These are phyloP conservation scores for Rutilus rutilus DNA, from an alignment of 2,113 vertebrate genomes.

Conservation along the genomic window DNA sequence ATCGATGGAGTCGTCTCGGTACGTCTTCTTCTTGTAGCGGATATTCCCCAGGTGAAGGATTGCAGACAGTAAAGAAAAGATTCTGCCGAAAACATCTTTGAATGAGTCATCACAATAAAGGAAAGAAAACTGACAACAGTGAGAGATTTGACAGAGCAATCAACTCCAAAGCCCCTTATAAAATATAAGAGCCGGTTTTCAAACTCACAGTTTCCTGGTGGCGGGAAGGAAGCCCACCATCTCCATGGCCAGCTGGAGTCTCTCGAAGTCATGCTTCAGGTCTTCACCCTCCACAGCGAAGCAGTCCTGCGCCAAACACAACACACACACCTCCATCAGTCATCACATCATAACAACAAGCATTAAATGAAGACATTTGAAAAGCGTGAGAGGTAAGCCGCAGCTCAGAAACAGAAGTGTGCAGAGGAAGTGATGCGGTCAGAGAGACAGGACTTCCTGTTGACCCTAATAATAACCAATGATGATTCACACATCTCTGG, in stretches of 20 bases:
- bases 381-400: no score
- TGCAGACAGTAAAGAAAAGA: conserved; percentile 93
- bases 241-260: conserved; percentile 97
- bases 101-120: neutral
- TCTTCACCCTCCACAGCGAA: conserved; percentile 95
- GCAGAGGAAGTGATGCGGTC: neutral
- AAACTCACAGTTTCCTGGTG: conserved; percentile 86
- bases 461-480: neutral
- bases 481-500: no score
- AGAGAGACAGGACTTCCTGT: neutral
- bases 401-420: neutral
- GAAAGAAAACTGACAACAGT: neutral
- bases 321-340: neutral
- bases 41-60: conserved; percentile 98
- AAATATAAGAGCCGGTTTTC: no score
- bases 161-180: no score
- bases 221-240: conserved; percentile 98
- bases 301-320: conserved; percentile 80
- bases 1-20: conserved; percentile 95
- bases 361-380: no score
- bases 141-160: neutral
- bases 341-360: no score
- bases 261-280: conserved; percentile 96
- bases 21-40: conserved; percentile 95
- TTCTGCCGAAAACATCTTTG: conserved; percentile 73